Base-by-base conservation (phyloP, 2,888 invertebrate genomes). In the Agriopis marginaria region DNA sequence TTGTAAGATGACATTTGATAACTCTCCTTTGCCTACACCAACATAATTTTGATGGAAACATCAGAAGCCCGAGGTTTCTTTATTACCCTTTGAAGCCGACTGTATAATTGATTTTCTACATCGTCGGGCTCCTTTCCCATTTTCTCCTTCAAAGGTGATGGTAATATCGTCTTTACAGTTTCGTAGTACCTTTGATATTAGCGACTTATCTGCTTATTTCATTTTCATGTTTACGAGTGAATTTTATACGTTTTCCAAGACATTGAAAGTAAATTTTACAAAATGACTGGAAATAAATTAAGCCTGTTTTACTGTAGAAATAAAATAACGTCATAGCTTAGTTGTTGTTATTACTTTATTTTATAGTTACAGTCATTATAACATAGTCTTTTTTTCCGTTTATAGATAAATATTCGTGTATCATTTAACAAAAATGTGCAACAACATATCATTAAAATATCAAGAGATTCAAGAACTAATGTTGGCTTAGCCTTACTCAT, bases 41-140 rank as follows among this genome's bases (percentile, higher is more conserved):
- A 40, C 47, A 47, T 45, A 14, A 53, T 74, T 63, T 78, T 82
- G 81, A 87, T 85, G 82, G 83, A 87, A 85, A 87, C 82, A 86
- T 87, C 82, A 78, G 68, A 73, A 74, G 77, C 73, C 73, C 73
- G 71, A 73, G 73, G 78, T 75, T 79, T 81, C 85, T 84, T 84
- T 84, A 84, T 86, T 82, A 86, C 79, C 72, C 73, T 82, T 81
- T 82, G 81, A 86, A 86, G 81, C 84, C 84, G 82, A 76, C 83
- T 86, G 83, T 82, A 83, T 87, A 87, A 89, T 90, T 86, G 87
- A 88, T 89, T 90, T 89, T 89, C 87, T 87, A 82, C 87, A 71
- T 79, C 85, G 79, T 49, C 80, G 83, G 77, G 71, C 76, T 73
- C 74, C 77, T 83, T 85, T 86, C 75, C 82, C 81, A 88, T 89